A percentile compares a stretch with the other conserved stretches of the same genome.
Evolutionary conservation across 2,888 invertebrate species (phyloP).

Genomic region (Eupithecia vulgata): DNA sequence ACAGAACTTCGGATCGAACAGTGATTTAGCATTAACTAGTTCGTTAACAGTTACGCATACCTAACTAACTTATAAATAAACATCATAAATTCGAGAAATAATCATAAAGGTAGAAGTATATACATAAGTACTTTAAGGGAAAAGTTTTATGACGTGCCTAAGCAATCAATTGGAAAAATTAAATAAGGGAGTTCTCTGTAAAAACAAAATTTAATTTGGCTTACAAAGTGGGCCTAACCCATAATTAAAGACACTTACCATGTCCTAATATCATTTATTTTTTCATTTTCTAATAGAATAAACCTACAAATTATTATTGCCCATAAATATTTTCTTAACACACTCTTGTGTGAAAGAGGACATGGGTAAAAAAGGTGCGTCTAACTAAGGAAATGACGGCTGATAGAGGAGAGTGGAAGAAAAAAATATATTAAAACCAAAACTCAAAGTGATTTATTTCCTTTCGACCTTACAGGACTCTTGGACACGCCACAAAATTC

Average conservation of each 20-base stretch:
- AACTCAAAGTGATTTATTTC: too few species aligned
- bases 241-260: background rate
- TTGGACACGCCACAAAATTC: too few species aligned
- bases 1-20: conserved; percentile 44
- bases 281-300: background rate
- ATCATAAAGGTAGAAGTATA: background rate
- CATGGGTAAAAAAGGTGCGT: too few species aligned
- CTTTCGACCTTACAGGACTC: too few species aligned
- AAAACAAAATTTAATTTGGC: background rate
- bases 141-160: background rate
- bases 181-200: background rate
- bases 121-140: background rate
- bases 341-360: too few species aligned
- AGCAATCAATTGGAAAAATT: background rate
- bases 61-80: conserved; percentile 7
- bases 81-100: conserved; percentile 1
- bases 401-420: background rate
- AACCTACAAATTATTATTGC: background rate
- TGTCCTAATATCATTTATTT: background rate
- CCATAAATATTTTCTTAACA: too few species aligned
- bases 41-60: conserved; percentile 20
- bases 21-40: conserved; percentile 45
- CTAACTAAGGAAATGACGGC: too few species aligned
- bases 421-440: background rate
- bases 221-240: background rate